phyloP scores from a whole-genome alignment of 2,113 vertebrate genomes.

The Varanus salvator region DNA sequence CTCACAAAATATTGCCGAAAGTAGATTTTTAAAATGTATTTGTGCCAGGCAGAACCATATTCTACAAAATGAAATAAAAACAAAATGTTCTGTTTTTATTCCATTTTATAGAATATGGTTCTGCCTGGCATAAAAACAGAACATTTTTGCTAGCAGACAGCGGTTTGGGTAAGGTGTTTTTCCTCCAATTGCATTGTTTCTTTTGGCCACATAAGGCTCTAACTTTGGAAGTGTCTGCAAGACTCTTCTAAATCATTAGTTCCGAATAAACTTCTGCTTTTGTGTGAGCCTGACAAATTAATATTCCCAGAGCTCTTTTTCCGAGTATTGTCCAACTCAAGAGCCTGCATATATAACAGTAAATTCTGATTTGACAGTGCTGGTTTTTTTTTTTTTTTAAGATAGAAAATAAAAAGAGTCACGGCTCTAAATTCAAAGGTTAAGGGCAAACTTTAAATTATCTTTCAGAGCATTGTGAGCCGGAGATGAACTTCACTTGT shows the following conservation, averaged over 20 bases:
- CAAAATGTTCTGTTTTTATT: slow-evolving; percentile 69
- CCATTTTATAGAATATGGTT: slow-evolving; percentile 35
- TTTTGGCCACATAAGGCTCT: slow-evolving; percentile 66
- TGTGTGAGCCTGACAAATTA: slow-evolving; percentile 45
- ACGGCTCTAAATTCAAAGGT: slow-evolving; percentile 13
- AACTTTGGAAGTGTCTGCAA: slow-evolving; percentile 73
- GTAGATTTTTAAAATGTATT: too few species aligned
- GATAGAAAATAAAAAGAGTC: slow-evolving; percentile 5
- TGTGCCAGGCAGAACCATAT: too few species aligned
- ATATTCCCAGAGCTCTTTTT: slow-evolving; percentile 63
- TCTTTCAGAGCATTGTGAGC: neutral
- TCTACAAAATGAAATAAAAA: too few species aligned
- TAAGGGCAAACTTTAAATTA: neutral
- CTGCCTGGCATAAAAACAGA: slow-evolving; percentile 37
- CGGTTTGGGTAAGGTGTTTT: slow-evolving; percentile 66
- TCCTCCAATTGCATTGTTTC: slow-evolving; percentile 63
- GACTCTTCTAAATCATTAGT: slow-evolving; percentile 62
- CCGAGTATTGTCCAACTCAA: slow-evolving; percentile 66
- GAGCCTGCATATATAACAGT: slow-evolving; percentile 23
- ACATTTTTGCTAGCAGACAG: slow-evolving; percentile 51
- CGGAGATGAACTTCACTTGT: neutral
- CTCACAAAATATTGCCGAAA: too few species aligned
- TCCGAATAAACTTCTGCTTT: slow-evolving; percentile 57
- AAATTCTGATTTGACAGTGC: slow-evolving; percentile 41
- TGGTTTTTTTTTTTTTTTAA: too few species aligned